A percentile compares a stretch with the other conserved stretches of the same genome.
These are phyloP conservation scores for Hedya salicella DNA, from an alignment of 2,888 invertebrate genomes.

Conservation along the genomic window DNA sequence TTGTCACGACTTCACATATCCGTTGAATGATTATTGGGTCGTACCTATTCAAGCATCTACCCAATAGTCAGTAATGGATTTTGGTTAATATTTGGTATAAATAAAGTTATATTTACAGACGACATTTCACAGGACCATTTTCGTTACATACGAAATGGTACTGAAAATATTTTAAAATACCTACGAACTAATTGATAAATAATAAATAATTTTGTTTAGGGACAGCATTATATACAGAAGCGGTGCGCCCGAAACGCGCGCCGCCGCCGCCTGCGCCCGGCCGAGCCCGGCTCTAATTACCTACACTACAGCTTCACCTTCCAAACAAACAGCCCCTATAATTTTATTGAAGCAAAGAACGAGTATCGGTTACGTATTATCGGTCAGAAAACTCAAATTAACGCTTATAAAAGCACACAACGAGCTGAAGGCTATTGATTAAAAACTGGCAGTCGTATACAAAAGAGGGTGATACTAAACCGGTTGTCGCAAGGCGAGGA, in stretches of 20 bases:
- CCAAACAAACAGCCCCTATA: constrained; percentile 68
- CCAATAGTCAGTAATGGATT: constrained; percentile 24
- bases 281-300: constrained; percentile 51
- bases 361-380: constrained; percentile 55
- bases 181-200: constrained; percentile 75
- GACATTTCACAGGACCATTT: constrained; percentile 29
- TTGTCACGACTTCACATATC: constrained; percentile 6
- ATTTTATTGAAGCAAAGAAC: constrained; percentile 46
- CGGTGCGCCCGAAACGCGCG: constrained; percentile 70
- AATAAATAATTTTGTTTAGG: constrained; percentile 79
- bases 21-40: neutral
- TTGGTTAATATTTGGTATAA: constrained; percentile 23
- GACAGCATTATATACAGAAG: constrained; percentile 82
- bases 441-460: constrained; percentile 59
- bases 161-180: constrained; percentile 44
- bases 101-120: constrained; percentile 36
- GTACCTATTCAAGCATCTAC: neutral
- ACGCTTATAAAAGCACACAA: constrained; percentile 54
- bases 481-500: constrained; percentile 64
- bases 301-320: constrained; percentile 59
- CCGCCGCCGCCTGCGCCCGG: constrained; percentile 53
- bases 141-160: constrained; percentile 28
- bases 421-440: constrained; percentile 55
- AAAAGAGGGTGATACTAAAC: constrained; percentile 69
- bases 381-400: constrained; percentile 51